Evolutionary conservation across 2,113 vertebrate genomes (phyloP), one percentile per base, ranked within the genome.

Genomic region (Stegostoma tigrinum): DNA sequence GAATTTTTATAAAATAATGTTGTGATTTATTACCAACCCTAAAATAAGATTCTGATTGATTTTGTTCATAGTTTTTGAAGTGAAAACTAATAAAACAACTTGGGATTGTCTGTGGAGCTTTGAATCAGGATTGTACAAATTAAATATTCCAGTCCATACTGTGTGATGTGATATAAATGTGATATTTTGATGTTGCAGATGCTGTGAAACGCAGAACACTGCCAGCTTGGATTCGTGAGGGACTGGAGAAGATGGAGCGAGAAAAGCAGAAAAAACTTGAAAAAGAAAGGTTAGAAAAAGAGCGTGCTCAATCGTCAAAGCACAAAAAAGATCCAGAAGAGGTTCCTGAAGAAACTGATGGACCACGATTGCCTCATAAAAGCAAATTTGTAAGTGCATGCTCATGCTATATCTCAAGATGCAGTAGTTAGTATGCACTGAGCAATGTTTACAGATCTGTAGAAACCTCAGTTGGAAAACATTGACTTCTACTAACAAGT

Each of bases 171-270:
- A n/a, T n/a, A n/a, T n/a, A n/a, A n/a, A 48, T 72, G 27, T 3
- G 45, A 95, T 48, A 24, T 12, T 27, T 67, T 21, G 14, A 70
- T 48, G 38, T 96, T 96, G 75, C 96, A 99, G 99, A 99, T 97
- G 99, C 99, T 55, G 98, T 99, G 91, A 99, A 99, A 97, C 98
- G 99, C 21, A 98, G 99, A 96, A 99, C 99, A 27, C 97, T 99
- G 95, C 99, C 99, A 95, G 99, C 98, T n/a, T 99, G 99, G 99
- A 99, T 99, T 97, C 98, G 99, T 67, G 99, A 99, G 96, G 99
- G 99, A 64, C 98, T 99, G 93, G 99, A 99, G 97, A 99, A 99
- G 97, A 99, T 99, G 99, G 99, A 99, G 97, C 97, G 99, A 96
- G 99, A 99, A 97, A 99, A 99, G 96, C 99, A 99, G 97, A 99